A percentile compares a stretch with the other conserved stretches of the same genome.
phyloP scores from a whole-genome alignment of 2,113 vertebrate species.

The Genyomyrus donnyi region DNA sequence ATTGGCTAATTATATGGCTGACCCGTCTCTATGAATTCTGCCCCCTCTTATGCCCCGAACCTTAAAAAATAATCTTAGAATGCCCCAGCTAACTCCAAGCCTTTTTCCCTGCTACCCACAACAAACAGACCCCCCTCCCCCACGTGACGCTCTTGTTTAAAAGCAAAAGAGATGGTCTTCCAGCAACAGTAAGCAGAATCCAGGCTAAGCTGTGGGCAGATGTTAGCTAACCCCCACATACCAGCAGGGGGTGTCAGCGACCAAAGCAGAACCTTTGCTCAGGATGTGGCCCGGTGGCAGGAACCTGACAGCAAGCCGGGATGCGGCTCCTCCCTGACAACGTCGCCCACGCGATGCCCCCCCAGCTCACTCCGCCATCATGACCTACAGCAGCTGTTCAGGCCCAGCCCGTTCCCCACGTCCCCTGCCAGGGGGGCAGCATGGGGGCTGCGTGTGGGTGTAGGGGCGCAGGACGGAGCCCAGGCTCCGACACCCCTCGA shows the following conservation, averaged over 20 bases:
- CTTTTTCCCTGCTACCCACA: not conserved
- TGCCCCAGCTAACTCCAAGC: not conserved
- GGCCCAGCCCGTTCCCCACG: not conserved
- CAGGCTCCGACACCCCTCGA: not conserved
- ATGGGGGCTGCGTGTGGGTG: not conserved
- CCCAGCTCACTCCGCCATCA: not conserved
- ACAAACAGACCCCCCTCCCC: not conserved
- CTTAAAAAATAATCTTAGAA: not conserved
- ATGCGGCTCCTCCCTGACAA: not conserved
- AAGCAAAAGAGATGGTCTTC: not conserved
- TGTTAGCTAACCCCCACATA: not conserved
- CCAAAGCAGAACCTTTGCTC: not conserved
- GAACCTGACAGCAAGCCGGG: not conserved
- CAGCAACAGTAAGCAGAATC: not conserved
- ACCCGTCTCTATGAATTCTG: not conserved
- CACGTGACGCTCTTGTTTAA: not conserved
- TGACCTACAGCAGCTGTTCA: not conserved
- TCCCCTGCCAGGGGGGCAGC: not conserved
- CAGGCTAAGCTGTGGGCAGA: not conserved
- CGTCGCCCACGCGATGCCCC: not conserved
- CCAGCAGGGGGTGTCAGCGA: not conserved
- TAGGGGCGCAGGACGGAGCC: not conserved
- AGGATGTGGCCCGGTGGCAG: not conserved
- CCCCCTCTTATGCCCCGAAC: not conserved
- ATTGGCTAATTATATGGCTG: not conserved